Base-by-base conservation (phyloP, 1,140 invertebrate species). In the Bradysia coprophila region DNA sequence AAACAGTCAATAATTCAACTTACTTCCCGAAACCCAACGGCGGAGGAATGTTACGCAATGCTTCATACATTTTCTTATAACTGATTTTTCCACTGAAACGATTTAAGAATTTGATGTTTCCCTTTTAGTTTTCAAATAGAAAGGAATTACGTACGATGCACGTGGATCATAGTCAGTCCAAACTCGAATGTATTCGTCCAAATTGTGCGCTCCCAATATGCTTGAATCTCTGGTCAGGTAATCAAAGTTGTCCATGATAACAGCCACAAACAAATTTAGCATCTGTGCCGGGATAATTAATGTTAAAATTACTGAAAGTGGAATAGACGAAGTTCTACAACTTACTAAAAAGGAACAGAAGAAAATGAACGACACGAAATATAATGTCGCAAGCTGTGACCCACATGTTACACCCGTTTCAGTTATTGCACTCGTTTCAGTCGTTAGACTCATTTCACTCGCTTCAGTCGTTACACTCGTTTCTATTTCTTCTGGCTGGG, bases 211-310 rank as follows among this genome's bases (percentile, higher is more conserved):
- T 40, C 96, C 95, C 49, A 99, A 73, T 60, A 99, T 99, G 47
- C 92, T 97, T 36, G 91, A 95, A 67, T 99, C 96, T 57, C 96
- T 73, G 38, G 96, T 99, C 51, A 99, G 69, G 68, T 99, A 99
- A 70, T 99, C 95, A 64, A 99, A 99, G 68, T 99, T 99, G 69
- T 99, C 96, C 96, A 99, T 99, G 62, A 99, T 99, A 60, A 99
- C 96, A 58, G 96, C 95, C 57, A 99, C 95, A 74, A 99, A 99
- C 54, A 99, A 75, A 72, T 98, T 98, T 60, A 98, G 75, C 95
- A 98, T 99, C 78, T 91, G 63, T n/a, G n/a, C n/a, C n/a, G n/a
- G n/a, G n/a, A n/a, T n/a, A n/a, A n/a, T n/a, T n/a, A n/a, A n/a
- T n/a, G n/a, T n/a, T n/a, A n/a, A n/a, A n/a, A n/a, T n/a, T n/a